A percentile compares a stretch with the other conserved stretches of the same genome.
Evolutionary conservation across 2,888 invertebrate species (phyloP).

Genomic region (Argyra leucocephala): DNA sequence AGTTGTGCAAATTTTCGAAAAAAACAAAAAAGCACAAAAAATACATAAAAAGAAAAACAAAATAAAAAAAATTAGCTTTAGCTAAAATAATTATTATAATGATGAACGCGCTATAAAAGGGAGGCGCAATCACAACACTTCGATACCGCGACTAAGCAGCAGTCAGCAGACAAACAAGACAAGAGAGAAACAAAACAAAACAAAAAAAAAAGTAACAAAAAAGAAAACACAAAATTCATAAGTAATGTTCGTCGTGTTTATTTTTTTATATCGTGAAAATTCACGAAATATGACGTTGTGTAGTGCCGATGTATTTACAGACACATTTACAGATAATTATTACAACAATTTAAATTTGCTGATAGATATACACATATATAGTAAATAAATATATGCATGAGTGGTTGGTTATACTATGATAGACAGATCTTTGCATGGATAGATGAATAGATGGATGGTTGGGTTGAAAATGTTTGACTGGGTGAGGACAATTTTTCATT

Average conservation of each 20-base stretch:
- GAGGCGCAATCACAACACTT: constrained; percentile 2
- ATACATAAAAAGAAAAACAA: background rate
- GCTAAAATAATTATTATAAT: background rate
- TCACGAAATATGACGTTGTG: background rate
- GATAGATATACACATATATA: too few relatives aligned
- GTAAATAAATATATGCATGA: too few relatives aligned
- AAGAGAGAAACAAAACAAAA: background rate
- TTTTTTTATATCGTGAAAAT: background rate
- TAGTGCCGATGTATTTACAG: too few relatives aligned
- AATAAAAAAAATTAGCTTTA: too few relatives aligned
- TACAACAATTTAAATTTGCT: too few relatives aligned
- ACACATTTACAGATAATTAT: too few relatives aligned
- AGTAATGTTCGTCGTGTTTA: too few relatives aligned
- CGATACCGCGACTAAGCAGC: background rate
- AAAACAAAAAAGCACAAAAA: background rate
- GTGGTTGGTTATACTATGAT: too few relatives aligned
- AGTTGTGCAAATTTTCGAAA: background rate
- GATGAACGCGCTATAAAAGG: background rate
- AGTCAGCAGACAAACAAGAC: background rate
- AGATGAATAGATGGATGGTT: too few relatives aligned
- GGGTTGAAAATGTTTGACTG: too few relatives aligned
- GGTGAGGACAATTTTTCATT: too few relatives aligned
- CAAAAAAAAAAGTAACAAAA: background rate
- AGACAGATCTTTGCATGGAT: too few relatives aligned
- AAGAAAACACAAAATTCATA: background rate